Evolutionary conservation across 1,140 invertebrate species (phyloP).

Genomic region (Temnothorax nylanderi): DNA sequence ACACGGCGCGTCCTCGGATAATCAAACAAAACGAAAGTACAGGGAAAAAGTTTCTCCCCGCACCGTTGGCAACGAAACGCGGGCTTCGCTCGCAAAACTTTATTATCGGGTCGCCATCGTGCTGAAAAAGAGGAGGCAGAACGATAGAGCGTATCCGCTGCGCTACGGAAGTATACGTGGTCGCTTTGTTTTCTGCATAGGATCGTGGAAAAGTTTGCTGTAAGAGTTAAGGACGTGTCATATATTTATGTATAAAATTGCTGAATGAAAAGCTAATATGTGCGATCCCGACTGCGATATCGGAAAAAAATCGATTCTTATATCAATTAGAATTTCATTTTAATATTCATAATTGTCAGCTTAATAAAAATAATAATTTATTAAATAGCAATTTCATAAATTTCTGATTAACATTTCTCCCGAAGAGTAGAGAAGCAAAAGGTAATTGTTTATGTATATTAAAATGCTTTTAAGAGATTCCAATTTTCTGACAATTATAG

Average conservation of each 20-base stretch:
- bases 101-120: conserved; percentile 50
- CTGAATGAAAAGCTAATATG: conserved; percentile 43
- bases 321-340: neutral
- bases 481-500: neutral
- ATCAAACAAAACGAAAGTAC: conserved; percentile 48
- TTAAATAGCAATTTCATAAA: neutral
- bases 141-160: conserved; percentile 24
- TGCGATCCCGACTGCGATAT: neutral
- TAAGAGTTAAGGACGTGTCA: conserved; percentile 23
- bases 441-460: neutral
- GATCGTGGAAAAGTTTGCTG: conserved; percentile 27
- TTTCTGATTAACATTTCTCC: neutral
- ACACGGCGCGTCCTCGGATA: conserved; percentile 36
- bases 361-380: conserved; percentile 4
- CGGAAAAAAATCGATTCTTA: neutral
- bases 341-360: neutral
- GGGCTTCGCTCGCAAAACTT: conserved; percentile 48
- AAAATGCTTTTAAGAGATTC: neutral
- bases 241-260: conserved; percentile 24
- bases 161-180: conserved; percentile 19
- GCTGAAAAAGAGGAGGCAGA: conserved; percentile 27
- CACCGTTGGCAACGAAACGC: conserved; percentile 35
- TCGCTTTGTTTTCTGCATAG: conserved; percentile 39
- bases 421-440: neutral
- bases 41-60: conserved; percentile 26